phyloP scores from a whole-genome alignment of 1,140 invertebrate genomes.

The Drosophila subpulchrella region DNA sequence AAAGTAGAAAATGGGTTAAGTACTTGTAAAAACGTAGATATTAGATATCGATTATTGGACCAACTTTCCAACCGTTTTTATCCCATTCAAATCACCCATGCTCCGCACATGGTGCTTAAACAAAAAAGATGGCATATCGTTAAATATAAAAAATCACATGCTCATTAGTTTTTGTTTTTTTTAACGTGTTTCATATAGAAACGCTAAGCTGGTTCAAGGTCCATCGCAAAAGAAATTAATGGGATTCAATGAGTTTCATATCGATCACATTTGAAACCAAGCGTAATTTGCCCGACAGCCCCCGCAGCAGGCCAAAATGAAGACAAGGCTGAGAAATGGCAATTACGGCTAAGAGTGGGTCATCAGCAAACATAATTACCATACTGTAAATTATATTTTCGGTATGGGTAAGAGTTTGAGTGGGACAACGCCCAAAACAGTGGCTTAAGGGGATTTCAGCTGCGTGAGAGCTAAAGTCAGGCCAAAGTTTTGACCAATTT shows the following conservation, averaged over 20 bases:
- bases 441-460: constrained; percentile 53
- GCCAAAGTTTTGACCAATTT: constrained; percentile 32
- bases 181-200: constrained; percentile 41
- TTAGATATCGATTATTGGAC: constrained; percentile 13
- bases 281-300: constrained; percentile 35
- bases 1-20: background rate
- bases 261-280: constrained; percentile 53
- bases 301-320: constrained; percentile 32
- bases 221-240: constrained; percentile 39
- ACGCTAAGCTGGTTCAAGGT: constrained; percentile 61
- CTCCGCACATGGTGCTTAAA: constrained; percentile 22
- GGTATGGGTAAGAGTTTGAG: constrained; percentile 4
- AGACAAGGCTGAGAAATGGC: constrained; percentile 63
- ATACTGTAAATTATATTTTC: constrained; percentile 57
- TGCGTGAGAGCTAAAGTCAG: constrained; percentile 27
- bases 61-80: constrained; percentile 25
- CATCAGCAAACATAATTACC: constrained; percentile 58
- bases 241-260: constrained; percentile 58
- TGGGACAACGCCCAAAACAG: constrained; percentile 62
- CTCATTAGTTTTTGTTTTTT: constrained; percentile 65
- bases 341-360: constrained; percentile 54
- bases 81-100: background rate
- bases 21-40: background rate
- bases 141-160: constrained; percentile 60
- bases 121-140: constrained; percentile 36